phyloP scores from a whole-genome alignment of 1,140 invertebrate species.

The Rhopalosiphum maidis region DNA sequence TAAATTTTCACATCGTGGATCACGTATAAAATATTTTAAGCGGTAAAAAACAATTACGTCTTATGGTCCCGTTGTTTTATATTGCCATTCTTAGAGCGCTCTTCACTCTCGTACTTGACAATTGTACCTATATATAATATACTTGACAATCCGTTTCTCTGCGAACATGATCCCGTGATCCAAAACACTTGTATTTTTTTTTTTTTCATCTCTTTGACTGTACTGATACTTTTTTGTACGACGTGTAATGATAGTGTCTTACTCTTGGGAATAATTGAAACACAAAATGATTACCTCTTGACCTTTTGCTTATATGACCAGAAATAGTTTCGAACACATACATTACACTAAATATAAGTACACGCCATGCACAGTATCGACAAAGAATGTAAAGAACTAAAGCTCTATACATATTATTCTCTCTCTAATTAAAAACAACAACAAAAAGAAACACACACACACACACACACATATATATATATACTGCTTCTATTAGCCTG shows the following conservation, averaged over 20 bases:
- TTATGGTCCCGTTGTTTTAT: conserved; percentile 5
- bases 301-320: conserved; percentile 13
- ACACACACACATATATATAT: neutral
- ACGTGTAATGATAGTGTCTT: neutral
- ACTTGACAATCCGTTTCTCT: conserved; percentile 7
- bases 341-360: neutral
- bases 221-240: neutral
- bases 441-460: neutral
- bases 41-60: neutral
- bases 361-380: neutral
- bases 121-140: neutral
- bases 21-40: neutral
- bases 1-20: neutral
- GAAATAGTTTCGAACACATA: neutral
- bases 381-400: neutral
- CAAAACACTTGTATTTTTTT: conserved; percentile 26
- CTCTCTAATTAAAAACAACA: neutral
- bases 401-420: conserved; percentile 4
- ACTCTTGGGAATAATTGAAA: conserved; percentile 33
- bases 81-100: neutral
- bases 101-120: conserved; percentile 12
- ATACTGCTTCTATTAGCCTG: neutral
- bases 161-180: neutral
- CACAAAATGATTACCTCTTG: conserved; percentile 30
- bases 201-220: conserved; percentile 34